Base-by-base conservation (phyloP, 2,888 invertebrate species). In the Brachypterus glaber region DNA sequence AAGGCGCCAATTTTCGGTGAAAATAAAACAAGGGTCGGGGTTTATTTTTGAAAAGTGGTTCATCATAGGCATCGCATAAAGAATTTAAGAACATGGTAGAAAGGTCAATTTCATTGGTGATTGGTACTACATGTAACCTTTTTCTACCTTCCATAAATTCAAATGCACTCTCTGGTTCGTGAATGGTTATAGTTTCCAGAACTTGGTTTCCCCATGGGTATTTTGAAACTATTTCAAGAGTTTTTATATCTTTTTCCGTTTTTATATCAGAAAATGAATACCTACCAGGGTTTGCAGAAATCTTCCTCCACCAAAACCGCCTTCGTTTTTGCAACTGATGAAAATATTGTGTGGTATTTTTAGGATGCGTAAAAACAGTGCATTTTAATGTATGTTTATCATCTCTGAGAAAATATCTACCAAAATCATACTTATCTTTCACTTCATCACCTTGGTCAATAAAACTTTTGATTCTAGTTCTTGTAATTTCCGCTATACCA, bases 261-360 rank as follows among this genome's bases (percentile, higher is more conserved):
- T 63, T 72, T 56, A 65, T 69, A 51, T 83, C 82, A 33, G 73
- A 73, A 5, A 82, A 59, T 26, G 63, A 59, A 60, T 84, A 85
- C 32, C 81, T 68, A 41, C 82, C 80, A 9, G 88, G 87, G 50
- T 77, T 75, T 2, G 76, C 74, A 40, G 82, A 79, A 57, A 79
- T 74, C 74, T 79, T 83, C 64, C 86, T 78, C 88, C 88, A 89
- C 87, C 88, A 89, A 50, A 79, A 77, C 58, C 82, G 82, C 38
- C 86, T 72, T 53, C 83, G 79, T 43, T 80, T 72, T 56, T 86
- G 86, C 69, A 82, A 78, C 49, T 79, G 77, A 54, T 82, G 76
- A 58, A 83, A 85, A 55, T 77, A 72, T 48, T 79, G 78, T 53
- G 73, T 72, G 0, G 72, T 64, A 43, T 70, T 67, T 33, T 64